These are phyloP conservation scores for Microctonus aethiopoides DNA, from an alignment of 2,888 invertebrate species.

Conservation along the genomic window DNA sequence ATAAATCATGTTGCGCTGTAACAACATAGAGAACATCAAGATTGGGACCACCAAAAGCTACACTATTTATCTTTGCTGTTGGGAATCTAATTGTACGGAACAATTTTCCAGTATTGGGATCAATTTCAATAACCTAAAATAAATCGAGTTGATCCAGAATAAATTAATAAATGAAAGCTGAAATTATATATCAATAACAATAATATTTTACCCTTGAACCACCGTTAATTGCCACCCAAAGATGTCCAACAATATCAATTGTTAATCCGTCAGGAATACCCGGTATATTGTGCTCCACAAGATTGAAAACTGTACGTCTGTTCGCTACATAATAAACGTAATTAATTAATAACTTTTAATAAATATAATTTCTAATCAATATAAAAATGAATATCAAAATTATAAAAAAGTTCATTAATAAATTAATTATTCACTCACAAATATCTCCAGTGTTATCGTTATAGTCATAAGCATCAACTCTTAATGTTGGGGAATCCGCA, in stretches of 20 bases:
- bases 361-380: not conserved
- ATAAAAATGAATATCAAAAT: not conserved
- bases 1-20: conserved; percentile 68
- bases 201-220: conserved; percentile 72
- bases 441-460: conserved; percentile 70
- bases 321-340: conserved; percentile 67
- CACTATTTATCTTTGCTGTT: conserved; percentile 74
- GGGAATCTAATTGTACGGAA: conserved; percentile 72
- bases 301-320: conserved; percentile 71
- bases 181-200: too few species aligned
- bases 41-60: conserved; percentile 76
- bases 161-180: not conserved
- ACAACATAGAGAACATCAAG: conserved; percentile 77
- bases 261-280: conserved; percentile 83
- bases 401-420: not conserved
- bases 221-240: conserved; percentile 79
- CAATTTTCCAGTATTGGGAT: conserved; percentile 71
- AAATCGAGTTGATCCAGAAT: not conserved
- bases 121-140: conserved; percentile 72
- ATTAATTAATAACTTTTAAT: not conserved
- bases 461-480: conserved; percentile 79
- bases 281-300: conserved; percentile 70
- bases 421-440: conserved; percentile 65
- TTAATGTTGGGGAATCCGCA: conserved; percentile 77
- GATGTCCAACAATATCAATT: conserved; percentile 79